Evolutionary conservation across 2,888 invertebrate species (phyloP).

Genomic region (Meganola albula): DNA sequence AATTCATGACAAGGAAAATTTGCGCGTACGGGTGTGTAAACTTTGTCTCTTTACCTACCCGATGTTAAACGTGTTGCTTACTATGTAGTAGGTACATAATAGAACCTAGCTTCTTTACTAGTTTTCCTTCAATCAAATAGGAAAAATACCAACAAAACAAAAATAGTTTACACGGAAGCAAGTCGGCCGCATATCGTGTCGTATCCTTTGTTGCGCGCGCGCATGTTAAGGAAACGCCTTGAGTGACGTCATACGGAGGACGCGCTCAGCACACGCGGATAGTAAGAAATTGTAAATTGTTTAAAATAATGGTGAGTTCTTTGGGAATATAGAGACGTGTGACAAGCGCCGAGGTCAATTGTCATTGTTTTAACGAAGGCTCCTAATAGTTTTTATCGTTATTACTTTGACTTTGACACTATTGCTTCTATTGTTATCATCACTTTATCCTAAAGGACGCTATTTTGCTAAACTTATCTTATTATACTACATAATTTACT

Average conservation of each 20-base stretch:
- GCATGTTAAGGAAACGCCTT: slow-evolving; percentile 43
- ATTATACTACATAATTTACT: no score
- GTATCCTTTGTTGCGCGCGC: slow-evolving; percentile 39
- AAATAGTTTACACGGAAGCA: slow-evolving; percentile 34
- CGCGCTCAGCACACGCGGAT: slow-evolving; percentile 19
- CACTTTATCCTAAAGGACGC: no score
- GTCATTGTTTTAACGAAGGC: no score
- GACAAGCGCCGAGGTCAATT: slow-evolving; percentile 6
- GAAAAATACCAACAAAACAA: slow-evolving; percentile 31
- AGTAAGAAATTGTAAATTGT: slow-evolving; percentile 22
- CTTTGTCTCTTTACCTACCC: no score
- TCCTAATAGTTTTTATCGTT: no score
- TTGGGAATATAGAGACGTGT: slow-evolving; percentile 16
- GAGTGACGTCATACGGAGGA: slow-evolving; percentile 26
- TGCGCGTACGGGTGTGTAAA: no score
- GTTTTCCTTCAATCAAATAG: slow-evolving; percentile 28
- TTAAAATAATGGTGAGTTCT: slow-evolving; percentile 10
- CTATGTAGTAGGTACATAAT: no score
- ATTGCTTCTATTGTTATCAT: no score
- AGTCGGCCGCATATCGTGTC: slow-evolving; percentile 34
- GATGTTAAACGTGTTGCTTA: no score
- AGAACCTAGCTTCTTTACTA: slow-evolving; percentile 7
- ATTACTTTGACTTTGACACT: no score
- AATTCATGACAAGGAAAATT: no score
- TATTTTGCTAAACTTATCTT: no score